Evolutionary conservation across 2,888 invertebrate genomes (phyloP).

Genomic region (Lymantria dispar): DNA sequence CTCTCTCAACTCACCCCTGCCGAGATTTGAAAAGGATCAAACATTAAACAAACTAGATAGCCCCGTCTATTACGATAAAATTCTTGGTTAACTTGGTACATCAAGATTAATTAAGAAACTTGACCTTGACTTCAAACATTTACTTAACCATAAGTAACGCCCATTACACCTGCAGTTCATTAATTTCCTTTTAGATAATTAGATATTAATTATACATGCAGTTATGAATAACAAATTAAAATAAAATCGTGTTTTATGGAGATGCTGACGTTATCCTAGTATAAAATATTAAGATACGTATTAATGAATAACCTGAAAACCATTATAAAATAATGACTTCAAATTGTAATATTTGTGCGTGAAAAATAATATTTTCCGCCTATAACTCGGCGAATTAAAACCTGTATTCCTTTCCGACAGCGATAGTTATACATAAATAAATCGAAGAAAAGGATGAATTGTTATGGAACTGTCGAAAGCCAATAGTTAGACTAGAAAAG

Average conservation of each 20-base stretch:
- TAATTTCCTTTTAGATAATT: neutral
- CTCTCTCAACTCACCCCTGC: conserved; percentile 64
- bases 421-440: too few species aligned
- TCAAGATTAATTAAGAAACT: neutral
- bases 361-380: neutral
- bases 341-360: neutral
- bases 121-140: neutral
- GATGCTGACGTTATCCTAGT: neutral
- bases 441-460: too few species aligned
- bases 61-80: conserved; percentile 15
- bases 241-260: neutral
- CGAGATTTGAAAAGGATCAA: conserved; percentile 66
- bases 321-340: neutral
- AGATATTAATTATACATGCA: neutral
- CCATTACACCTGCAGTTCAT: neutral
- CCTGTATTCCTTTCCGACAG: too few species aligned
- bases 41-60: conserved; percentile 28
- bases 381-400: neutral
- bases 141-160: neutral
- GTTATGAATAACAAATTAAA: neutral
- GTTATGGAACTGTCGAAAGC: too few species aligned
- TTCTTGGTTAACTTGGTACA: conserved; percentile 5
- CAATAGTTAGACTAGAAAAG: too few species aligned
- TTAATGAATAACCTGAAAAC: neutral
- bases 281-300: neutral